Evolutionary conservation across 2,113 vertebrate genomes (phyloP), one percentile per base, ranked within the genome.

Genomic region (Leptobrachium leishanense): DNA sequence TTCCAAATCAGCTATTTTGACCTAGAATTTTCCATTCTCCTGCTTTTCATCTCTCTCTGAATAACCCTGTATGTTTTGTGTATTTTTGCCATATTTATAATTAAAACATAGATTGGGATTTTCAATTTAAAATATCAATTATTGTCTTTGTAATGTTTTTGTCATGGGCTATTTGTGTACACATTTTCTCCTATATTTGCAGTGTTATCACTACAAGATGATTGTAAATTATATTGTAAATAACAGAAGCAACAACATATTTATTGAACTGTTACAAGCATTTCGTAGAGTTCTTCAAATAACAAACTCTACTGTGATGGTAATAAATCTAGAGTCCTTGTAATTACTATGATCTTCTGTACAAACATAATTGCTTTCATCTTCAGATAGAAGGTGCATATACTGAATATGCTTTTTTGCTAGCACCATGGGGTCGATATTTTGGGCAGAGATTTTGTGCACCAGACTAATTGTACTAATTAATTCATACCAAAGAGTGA

Each of bases 381-480:
- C 39, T 85, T 59, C 46, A 70, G 11, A 9, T 39, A 69, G 71
- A 79, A 67, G 64, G 81, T 54, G 1, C 79, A 43, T 82, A 64
- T 2, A 0, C 80, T 85, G 44, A 73, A 7, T 50, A 76, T 82
- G 40, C 6, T 72, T 70, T 3, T 74, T 46, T 73, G 79, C 53
- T 72, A 82, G 85, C 82, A 74, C 82, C 66, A 77, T 69, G 65
- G 78, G 57, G 54, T 72, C 77, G 62, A 85, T 12, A 46, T 84
- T 85, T 82, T 84, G 79, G 85, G 84, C 72, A 83, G 68, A 85
- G 67, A 59, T 86, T 85, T 82, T 75, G 80, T 82, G 79, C 82
- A 87, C 68, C 83, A 82, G 81, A 73, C 80, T 86, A 65, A 85
- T 87, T 81, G 86, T 62, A 81, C 70, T 85, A 84, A 86, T 88